Evolutionary conservation across 1,140 invertebrate species (phyloP), one percentile per base, ranked within the genome.

Genomic region (Polypedilum vanderplanki): DNA sequence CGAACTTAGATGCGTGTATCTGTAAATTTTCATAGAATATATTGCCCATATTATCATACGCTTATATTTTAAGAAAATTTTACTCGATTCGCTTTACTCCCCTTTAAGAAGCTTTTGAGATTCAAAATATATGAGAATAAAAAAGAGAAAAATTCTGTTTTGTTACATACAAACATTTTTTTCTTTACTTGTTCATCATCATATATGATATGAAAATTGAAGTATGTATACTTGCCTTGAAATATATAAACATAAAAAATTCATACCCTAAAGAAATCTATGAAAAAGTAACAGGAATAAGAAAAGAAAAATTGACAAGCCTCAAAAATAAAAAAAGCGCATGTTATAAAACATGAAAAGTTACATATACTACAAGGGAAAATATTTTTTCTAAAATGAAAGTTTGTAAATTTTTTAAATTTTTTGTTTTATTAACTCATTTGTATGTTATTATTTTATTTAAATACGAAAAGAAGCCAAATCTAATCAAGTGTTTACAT

Each of bases 111-210:
- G 12, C 24, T 1, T 33, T 33, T 33, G 24, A 33, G 24, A n/a
- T 57, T 57, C 10, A 57, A 57, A 57, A 15, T 57, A 57, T 57
- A 57, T 57, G 46, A 57, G 15, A 33, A 57, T 46, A 46, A 4
- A 57, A 57, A 57, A n/a, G 46, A 57, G 46, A 57, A 57, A 57
- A n/a, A 15, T 57, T 57, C n/a, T 57, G n/a, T 57, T n/a, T n/a
- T n/a, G 46, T 57, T n/a, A 57, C n/a, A 57, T 15, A 57, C 12
- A 57, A 57, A 15, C 24, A 33, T 33, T 33, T 33, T 33, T 33
- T 5, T 33, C 24, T 5, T 33, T 33, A 3, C 24, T 33, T 12
- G 15, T 15, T 46, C 9, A 9, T 46, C 41, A 46, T 46, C 9
- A 3, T 46, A 46, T 15, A 46, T 3, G 41, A 12, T 46, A 12